phyloP scores from a whole-genome alignment of 1,140 invertebrate genomes.

The Wasmannia auropunctata region DNA sequence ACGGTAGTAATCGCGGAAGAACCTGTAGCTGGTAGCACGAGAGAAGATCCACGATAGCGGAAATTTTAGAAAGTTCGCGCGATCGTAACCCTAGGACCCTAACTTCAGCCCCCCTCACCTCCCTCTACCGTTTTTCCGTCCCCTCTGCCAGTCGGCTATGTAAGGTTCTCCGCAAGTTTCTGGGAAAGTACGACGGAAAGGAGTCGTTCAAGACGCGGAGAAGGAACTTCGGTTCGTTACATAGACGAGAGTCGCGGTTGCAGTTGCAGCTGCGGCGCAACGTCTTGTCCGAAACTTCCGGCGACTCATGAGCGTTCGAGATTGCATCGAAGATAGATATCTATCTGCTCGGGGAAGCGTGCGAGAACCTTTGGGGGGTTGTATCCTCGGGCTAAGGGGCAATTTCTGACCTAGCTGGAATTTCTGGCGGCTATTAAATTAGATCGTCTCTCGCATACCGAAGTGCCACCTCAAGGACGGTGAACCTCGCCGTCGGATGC shows the following conservation, averaged over 20 bases:
- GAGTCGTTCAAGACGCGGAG: conserved; percentile 32
- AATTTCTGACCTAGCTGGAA: conserved; percentile 63
- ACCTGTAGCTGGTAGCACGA: conserved; percentile 16
- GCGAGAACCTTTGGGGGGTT: conserved; percentile 1
- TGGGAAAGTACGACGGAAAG: conserved; percentile 32
- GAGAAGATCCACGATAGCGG: conserved; percentile 30
- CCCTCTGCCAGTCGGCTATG: neutral
- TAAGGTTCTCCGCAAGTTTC: conserved; percentile 16
- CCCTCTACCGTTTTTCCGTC: neutral
- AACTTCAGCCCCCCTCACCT: neutral
- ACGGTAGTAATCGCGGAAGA: conserved; percentile 12
- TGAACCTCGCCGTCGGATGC: neutral
- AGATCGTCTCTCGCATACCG: conserved; percentile 62
- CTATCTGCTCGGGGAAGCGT: neutral
- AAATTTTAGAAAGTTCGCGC: conserved; percentile 45
- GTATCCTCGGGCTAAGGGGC: conserved; percentile 3
- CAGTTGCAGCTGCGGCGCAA: conserved; percentile 30
- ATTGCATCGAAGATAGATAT: conserved; percentile 42
- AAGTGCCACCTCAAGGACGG: conserved; percentile 30
- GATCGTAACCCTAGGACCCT: conserved; percentile 37
- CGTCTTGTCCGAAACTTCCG: conserved; percentile 41
- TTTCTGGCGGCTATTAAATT: conserved; percentile 66
- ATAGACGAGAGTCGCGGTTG: conserved; percentile 8
- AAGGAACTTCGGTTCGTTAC: conserved; percentile 65
- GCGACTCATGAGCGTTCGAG: conserved; percentile 17